Conservation (phyloP, 2,888 invertebrate species). For the Punctoribates punctum region DNA sequence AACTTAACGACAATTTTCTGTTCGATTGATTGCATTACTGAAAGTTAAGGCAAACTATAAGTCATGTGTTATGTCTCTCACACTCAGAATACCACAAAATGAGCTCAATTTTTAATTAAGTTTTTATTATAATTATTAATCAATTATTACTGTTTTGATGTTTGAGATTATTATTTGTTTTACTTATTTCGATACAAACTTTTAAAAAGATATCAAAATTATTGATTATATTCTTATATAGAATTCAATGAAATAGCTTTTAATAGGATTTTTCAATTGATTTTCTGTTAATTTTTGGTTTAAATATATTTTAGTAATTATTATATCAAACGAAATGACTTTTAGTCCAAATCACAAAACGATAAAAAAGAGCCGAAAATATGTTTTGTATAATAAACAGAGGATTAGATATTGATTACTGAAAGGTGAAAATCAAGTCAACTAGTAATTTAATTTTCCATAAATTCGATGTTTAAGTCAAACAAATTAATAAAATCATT, state of each 20-base stretch:
- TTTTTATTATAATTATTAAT: not conserved
- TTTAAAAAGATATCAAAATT: not conserved
- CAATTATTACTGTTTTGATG: constrained; percentile 6
- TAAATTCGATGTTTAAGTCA: not conserved
- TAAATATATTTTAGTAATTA: not conserved
- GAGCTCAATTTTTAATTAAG: constrained; percentile 20
- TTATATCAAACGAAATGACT: not conserved
- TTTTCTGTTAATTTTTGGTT: not conserved
- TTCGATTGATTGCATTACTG: not conserved
- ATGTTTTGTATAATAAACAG: not conserved
- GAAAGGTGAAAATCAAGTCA: constrained; percentile 15
- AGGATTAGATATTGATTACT: not conserved
- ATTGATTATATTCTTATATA: not conserved
- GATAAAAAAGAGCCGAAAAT: not conserved
- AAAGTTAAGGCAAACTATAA: constrained; percentile 23
- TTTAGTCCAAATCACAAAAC: not conserved
- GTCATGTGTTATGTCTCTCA: constrained; percentile 8
- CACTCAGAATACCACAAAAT: constrained; percentile 15
- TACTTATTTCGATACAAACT: not conserved
- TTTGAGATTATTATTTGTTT: constrained; percentile 4
- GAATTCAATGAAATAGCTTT: not conserved
- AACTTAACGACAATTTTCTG: too few relatives aligned
- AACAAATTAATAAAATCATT: constrained; percentile 5
- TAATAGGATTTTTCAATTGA: constrained; percentile 4
- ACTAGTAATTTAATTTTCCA: not conserved